Percentiles rank a stretch among this genome's conserved stretches.
Conservation (phyloP, 2,888 invertebrate genomes). For the Adelphocoris suturalis region DNA sequence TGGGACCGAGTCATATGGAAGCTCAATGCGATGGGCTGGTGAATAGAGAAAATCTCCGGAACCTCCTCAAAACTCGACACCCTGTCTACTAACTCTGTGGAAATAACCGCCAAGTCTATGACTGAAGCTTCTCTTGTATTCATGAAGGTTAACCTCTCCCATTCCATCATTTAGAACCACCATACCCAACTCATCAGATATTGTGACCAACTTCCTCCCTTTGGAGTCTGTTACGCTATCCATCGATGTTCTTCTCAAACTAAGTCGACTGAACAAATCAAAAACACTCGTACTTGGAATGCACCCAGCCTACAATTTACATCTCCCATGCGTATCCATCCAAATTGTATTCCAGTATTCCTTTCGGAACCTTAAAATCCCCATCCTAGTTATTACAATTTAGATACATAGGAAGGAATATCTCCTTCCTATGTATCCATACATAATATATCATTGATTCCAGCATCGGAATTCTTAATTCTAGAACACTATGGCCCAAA, state of each 20-base stretch:
- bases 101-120: background rate
- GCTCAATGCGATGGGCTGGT: background rate
- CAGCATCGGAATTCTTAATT: background rate
- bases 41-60: background rate
- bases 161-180: background rate
- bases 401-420: background rate
- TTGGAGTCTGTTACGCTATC: background rate
- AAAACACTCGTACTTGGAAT: background rate
- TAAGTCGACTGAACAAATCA: background rate
- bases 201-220: background rate
- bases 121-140: background rate
- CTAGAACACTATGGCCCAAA: background rate
- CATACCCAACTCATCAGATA: background rate
- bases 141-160: background rate
- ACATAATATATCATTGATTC: too few relatives aligned
- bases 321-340: background rate
- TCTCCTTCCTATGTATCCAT: too few relatives aligned
- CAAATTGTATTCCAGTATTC: background rate
- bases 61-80: background rate
- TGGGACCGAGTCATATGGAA: background rate
- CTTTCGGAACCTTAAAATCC: background rate
- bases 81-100: background rate
- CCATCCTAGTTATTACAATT: background rate
- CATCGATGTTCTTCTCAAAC: background rate
- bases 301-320: background rate